Percentiles rank a stretch among this genome's conserved stretches.
These are phyloP conservation scores for Leptinotarsa rubiginosa DNA, from an alignment of 2,888 invertebrate species.

Conservation along the genomic window DNA sequence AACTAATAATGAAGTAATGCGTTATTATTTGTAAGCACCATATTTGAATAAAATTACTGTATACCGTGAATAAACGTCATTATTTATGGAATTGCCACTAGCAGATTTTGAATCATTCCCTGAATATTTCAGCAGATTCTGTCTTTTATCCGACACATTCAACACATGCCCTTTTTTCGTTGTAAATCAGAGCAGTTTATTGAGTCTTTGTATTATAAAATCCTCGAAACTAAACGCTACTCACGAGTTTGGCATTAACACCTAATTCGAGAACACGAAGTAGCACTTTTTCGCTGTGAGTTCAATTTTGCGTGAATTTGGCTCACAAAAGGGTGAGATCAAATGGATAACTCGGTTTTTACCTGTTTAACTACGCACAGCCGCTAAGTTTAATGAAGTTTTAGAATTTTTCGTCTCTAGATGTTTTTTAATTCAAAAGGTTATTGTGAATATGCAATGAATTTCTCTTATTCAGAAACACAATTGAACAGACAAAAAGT, in stretches of 20 bases:
- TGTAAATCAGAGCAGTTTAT: slow-evolving; percentile 11
- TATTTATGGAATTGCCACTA: neutral
- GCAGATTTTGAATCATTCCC: neutral
- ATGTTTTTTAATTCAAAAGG: no score
- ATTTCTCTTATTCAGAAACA: no score
- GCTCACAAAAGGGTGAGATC: slow-evolving; percentile 19
- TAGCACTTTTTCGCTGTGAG: slow-evolving; percentile 6
- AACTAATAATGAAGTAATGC: no score
- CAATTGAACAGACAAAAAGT: no score
- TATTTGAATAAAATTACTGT: no score
- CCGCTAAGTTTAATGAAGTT: neutral
- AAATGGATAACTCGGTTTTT: neutral
- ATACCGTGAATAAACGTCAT: no score
- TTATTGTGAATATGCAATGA: no score
- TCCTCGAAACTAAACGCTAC: slow-evolving; percentile 5
- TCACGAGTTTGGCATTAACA: slow-evolving; percentile 27
- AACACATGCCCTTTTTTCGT: slow-evolving; percentile 11
- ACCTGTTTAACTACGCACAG: neutral
- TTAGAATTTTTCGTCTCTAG: no score
- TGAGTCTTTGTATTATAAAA: slow-evolving; percentile 12
- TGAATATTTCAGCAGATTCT: neutral
- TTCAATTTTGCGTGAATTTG: slow-evolving; percentile 13
- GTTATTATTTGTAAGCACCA: no score
- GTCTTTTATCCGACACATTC: neutral
- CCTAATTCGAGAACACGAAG: slow-evolving; percentile 17